phyloP scores from a whole-genome alignment of 37 sponge, comb jelly and placozoan species.

The Theonella swinhoei region DNA sequence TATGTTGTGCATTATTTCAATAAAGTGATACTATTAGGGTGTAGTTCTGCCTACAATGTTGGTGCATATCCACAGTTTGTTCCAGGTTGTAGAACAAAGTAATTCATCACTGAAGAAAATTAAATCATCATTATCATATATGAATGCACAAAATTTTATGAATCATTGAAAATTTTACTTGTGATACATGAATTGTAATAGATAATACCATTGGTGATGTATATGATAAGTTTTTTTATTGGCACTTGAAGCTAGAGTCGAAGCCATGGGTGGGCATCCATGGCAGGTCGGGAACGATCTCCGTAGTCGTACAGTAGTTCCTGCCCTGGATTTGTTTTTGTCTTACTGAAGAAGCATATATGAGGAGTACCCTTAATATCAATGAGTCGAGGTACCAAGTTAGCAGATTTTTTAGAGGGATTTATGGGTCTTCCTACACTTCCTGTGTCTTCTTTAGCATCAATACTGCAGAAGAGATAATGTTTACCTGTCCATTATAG shows the following conservation, averaged over 20 bases:
- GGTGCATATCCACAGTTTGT: constrained; percentile 17
- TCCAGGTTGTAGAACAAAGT: constrained; percentile 47
- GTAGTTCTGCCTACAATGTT: constrained; percentile 35
- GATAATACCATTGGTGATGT: neutral
- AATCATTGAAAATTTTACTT: neutral
- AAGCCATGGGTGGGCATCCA: neutral
- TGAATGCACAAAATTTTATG: constrained; percentile 21
- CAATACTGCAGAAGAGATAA: neutral
- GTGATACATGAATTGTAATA: constrained; percentile 2
- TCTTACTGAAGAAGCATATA: neutral
- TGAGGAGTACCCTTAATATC: neutral
- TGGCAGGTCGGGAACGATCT: neutral
- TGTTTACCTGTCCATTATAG: too few species aligned
- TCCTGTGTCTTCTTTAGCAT: neutral
- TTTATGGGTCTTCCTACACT: neutral
- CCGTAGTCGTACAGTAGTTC: neutral
- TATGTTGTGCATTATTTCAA: neutral
- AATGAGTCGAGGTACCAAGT: neutral
- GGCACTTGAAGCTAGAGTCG: neutral
- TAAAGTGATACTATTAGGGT: neutral
- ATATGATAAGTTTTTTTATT: neutral
- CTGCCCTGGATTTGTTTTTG: neutral
- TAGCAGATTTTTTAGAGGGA: neutral
- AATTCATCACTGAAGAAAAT: constrained; percentile 25
- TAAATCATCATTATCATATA: constrained; percentile 39